Conservation (phyloP, 2,797 vertebrate species). For the Tokudaia muenninki region DNA sequence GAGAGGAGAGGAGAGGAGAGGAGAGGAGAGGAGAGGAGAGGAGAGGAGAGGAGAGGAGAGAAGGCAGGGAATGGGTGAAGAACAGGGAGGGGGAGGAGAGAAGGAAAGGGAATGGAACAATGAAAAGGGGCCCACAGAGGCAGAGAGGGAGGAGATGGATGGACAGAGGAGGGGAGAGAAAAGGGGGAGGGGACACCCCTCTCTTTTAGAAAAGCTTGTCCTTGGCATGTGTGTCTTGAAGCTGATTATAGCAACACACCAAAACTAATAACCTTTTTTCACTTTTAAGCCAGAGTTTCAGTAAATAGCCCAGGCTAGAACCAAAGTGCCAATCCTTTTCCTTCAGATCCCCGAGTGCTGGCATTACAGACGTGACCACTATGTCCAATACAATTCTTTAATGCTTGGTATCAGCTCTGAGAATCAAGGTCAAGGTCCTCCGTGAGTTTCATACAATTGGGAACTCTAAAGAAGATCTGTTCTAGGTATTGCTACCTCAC, state of each 20-base stretch:
- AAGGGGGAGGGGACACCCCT: too few relatives aligned
- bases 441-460: neutral
- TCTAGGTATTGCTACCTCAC: neutral
- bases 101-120: too few relatives aligned
- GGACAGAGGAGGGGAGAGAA: too few relatives aligned
- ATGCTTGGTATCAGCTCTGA: neutral
- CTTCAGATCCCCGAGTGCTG: neutral
- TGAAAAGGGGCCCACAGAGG: neutral
- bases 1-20: too few relatives aligned
- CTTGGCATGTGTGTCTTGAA: neutral
- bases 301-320: neutral
- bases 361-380: neutral
- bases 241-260: neutral
- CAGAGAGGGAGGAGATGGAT: too few relatives aligned
- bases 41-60: too few relatives aligned
- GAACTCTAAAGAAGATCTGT: neutral
- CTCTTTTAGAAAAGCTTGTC: neutral
- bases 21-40: too few relatives aligned
- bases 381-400: neutral
- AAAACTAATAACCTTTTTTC: neutral
- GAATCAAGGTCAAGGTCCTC: neutral
- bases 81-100: too few relatives aligned
- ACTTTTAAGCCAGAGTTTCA: neutral
- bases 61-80: too few relatives aligned
- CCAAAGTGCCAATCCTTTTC: neutral